Evolutionary conservation across 1,140 invertebrate genomes (phyloP), one percentile per base, ranked within the genome.

Genomic region (Brachystomella parvula): DNA sequence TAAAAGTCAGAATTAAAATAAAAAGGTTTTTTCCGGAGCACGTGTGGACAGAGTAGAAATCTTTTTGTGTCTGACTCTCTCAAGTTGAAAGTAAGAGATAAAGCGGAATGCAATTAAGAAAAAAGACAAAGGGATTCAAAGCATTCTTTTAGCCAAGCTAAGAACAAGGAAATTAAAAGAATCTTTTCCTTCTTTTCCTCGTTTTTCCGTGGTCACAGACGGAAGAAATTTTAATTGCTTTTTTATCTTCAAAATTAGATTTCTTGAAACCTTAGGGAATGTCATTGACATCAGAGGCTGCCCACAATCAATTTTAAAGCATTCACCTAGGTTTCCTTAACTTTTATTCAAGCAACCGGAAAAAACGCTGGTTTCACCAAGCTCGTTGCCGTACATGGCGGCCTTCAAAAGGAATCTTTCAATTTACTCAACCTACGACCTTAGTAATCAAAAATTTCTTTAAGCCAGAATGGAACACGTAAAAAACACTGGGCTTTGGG

Each of bases 151-250:
- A 53, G n/a, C n/a, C n/a, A n/a, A 12, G 24, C 24, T 53, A 24
- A 44, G 49, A 53, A 53, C 49, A 53, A 53, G 49, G 49, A 53
- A 26, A 53, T 53, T 53, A 53, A 53, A 53, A 53, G 6, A 6
- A 15, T 24, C 49, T 24, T 26, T 53, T 53, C 3, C 24, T 53
- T 53, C 12, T 24, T 24, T 53, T 53, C 24, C 24, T 19, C 49
- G 6, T 53, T 53, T 26, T 53, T 24, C 24, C 24, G 49, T 53
- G 49, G 49, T 53, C n/a, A n/a, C n/a, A n/a, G n/a, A n/a, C n/a
- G n/a, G n/a, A n/a, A n/a, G n/a, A n/a, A n/a, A n/a, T 53, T 53
- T 39, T 19, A 53, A 53, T 24, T 53, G 12, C 24, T 39, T 39
- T 19, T 26, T 6, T 53, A 15, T 17, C 12, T 24, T 53, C 12